A percentile compares a stretch with the other conserved stretches of the same genome.
These are phyloP conservation scores for Allygus modestus DNA, from an alignment of 2,888 invertebrate species.

Conservation along the genomic window DNA sequence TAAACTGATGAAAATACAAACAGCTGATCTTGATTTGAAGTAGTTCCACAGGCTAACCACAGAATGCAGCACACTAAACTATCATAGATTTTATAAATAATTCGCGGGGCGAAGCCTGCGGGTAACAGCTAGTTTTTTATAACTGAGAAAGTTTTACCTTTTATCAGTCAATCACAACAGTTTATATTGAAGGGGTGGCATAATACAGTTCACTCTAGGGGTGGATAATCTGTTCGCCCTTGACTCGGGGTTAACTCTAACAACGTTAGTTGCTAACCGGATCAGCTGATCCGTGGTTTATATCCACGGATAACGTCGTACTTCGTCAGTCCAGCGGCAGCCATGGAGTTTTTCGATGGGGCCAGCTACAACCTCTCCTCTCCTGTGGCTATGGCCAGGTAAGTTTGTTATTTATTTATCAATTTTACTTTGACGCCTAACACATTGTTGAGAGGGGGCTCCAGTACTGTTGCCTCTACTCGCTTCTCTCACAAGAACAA, in stretches of 20 bases:
- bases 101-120: too few species aligned
- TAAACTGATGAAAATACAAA: too few species aligned
- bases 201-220: not conserved
- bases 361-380: slow-evolving; percentile 50
- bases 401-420: not conserved
- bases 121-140: too few species aligned
- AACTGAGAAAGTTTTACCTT: too few species aligned
- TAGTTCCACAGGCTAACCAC: too few species aligned
- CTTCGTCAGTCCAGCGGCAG: slow-evolving; percentile 52
- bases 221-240: slow-evolving; percentile 2
- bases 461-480: not conserved
- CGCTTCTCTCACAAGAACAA: not conserved
- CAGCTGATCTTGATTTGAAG: too few species aligned
- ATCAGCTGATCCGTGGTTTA: slow-evolving; percentile 40
- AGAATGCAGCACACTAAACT: too few species aligned
- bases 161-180: not conserved
- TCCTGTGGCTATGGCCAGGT: slow-evolving; percentile 45
- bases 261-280: slow-evolving; percentile 15
- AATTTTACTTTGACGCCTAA: not conserved
- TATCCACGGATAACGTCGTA: not conserved
- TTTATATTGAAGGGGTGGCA: not conserved
- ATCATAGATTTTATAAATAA: too few species aligned
- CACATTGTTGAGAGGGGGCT: not conserved
- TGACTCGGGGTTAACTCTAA: slow-evolving; percentile 31
- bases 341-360: slow-evolving; percentile 64